phyloP scores from a whole-genome alignment of 2,113 vertebrate genomes.

The Ceyx margarethae region DNA sequence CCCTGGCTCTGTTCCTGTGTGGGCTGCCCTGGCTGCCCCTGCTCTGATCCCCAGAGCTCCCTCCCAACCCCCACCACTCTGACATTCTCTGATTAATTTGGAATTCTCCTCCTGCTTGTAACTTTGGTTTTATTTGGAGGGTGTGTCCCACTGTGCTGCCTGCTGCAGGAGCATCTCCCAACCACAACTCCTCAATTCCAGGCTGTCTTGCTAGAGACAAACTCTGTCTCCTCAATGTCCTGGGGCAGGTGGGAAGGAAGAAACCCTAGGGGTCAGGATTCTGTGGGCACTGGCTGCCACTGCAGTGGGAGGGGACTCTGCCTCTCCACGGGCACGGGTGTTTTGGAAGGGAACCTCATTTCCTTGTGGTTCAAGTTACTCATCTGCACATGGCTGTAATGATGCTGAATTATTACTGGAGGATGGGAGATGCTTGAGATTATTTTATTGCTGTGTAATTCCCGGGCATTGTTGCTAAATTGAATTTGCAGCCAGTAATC shows the following conservation, averaged over 20 bases:
- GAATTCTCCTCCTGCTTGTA: rapidly evolving
- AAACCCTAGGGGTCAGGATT: rapidly evolving
- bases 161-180: neutral
- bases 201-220: neutral
- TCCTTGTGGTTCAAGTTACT: neutral
- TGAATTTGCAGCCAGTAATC: neutral
- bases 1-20: no score
- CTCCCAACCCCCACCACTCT: no score
- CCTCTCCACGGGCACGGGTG: neutral
- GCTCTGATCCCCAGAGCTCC: no score
- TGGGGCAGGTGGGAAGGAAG: neutral
- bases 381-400: neutral
- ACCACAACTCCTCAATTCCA: neutral
- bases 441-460: neutral
- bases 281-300: neutral
- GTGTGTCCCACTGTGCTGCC: neutral
- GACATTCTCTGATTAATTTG: neutral
- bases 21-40: no score
- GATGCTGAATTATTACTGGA: neutral
- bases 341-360: neutral
- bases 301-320: neutral
- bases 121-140: no score
- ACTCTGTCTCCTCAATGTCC: neutral
- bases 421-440: neutral
- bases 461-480: neutral